Base-by-base conservation (phyloP, 2,113 vertebrate genomes). In the Pandion haliaetus region DNA sequence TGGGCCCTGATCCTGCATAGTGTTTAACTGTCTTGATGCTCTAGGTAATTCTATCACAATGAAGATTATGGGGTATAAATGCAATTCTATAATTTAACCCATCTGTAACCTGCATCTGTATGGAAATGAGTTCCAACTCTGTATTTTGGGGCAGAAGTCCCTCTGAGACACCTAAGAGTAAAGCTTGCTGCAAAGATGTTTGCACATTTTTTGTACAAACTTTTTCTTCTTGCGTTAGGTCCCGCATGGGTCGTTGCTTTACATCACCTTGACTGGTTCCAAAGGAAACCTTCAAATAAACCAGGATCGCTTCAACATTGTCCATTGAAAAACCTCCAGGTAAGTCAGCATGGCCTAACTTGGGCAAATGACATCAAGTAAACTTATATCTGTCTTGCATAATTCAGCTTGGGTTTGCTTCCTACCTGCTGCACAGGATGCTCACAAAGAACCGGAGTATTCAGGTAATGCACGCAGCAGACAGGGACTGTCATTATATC, bases 231-330 rank as follows among this genome's bases (percentile, higher is more conserved):
- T 82, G 65, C 2, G 0, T 89, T 96, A 76, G 83, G 36, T 42
- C 32, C 57, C 45, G 18, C 1, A 0, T 1, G 1, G 69, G 69
- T 86, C 65, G 80, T 54, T 91, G 32, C 49, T 93, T 83, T 88
- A 12, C 50, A 93, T 86, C 88, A 72, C 58, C n/a, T 58, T 57
- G 82, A 17, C 50, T 86, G 25, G 12, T 70, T 95, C 67, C 89
- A 93, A 73, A 95, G 71, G 81, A 88, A 94, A 34, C 14, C 69
- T 87, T 91, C 77, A 74, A 93, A 66, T 36, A 73, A 95, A 91
- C 49, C 26, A 50, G 71, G 66, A 31, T 74, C 4, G 4, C 81
- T 94, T 84, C 83, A 94, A 77, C 81, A 86, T 21, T 62, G 9
- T 34, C 73, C 57, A 42, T 73, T 87, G 92, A 95, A 94, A 88